Percentiles rank a stretch among this genome's conserved stretches.
phyloP scores from a whole-genome alignment of 2,797 vertebrate species.

The Melanotaenia pygmaea region DNA sequence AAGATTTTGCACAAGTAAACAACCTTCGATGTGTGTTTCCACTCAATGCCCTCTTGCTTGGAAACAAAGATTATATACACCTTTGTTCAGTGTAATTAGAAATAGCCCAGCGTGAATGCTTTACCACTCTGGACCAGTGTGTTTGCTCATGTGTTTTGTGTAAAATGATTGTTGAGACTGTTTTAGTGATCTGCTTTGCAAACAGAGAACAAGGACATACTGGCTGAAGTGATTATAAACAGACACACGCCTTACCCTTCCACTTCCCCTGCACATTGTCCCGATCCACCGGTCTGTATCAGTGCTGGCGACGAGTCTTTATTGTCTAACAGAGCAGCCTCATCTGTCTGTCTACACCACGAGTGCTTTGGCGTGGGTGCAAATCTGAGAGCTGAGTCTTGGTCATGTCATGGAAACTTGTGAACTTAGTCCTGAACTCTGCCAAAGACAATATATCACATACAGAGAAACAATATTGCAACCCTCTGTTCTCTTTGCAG shows the following conservation, averaged over 20 bases:
- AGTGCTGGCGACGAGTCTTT: slow-evolving; percentile 29
- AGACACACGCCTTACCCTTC: slow-evolving; percentile 60
- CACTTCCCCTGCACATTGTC: slow-evolving; percentile 58
- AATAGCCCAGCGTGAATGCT: background rate
- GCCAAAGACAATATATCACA: slow-evolving; percentile 69
- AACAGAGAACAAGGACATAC: slow-evolving; percentile 21
- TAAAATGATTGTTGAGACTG: background rate
- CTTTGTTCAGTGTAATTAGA: slow-evolving; percentile 1
- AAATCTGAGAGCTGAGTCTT: slow-evolving; percentile 40
- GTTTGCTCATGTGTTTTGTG: slow-evolving; percentile 1
- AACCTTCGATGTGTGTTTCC: background rate
- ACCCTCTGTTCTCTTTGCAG: slow-evolving; percentile 9
- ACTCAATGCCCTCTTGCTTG: background rate
- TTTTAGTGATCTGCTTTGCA: slow-evolving; percentile 21
- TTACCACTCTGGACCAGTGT: background rate
- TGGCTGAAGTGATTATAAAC: slow-evolving; percentile 48
- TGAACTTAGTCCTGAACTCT: slow-evolving; percentile 52
- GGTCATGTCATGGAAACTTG: slow-evolving; percentile 70
- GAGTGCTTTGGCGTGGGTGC: slow-evolving; percentile 51
- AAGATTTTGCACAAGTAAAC: background rate
- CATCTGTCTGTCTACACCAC: slow-evolving; percentile 54
- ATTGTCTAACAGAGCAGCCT: slow-evolving; percentile 39
- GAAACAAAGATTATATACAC: background rate
- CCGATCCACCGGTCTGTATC: slow-evolving; percentile 47
- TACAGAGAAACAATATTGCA: slow-evolving; percentile 35